These are phyloP conservation scores for Suillia variegata DNA, from an alignment of 2,888 invertebrate species.

Conservation along the genomic window DNA sequence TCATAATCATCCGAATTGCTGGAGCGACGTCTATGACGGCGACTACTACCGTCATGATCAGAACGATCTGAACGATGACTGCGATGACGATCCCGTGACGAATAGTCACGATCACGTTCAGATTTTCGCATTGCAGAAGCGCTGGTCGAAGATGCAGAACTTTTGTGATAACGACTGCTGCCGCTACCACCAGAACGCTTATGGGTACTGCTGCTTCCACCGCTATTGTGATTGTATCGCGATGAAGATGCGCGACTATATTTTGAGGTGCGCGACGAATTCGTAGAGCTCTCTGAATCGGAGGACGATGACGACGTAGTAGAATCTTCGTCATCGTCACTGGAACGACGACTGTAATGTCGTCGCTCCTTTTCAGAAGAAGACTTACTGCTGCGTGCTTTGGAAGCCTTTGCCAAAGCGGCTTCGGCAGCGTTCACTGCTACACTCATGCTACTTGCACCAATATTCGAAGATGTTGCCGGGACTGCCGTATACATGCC, in stretches of 20 bases:
- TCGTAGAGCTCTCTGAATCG: conserved; percentile 8
- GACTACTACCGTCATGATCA: conserved; percentile 25
- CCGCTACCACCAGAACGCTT: conserved; percentile 20
- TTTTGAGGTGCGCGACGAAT: conserved; percentile 31
- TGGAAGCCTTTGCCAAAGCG: conserved; percentile 42
- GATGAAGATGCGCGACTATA: conserved; percentile 30
- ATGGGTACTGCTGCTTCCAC: conserved; percentile 27
- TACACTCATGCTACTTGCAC: conserved; percentile 28
- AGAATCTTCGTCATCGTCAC: not conserved
- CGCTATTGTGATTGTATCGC: not conserved
- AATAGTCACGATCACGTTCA: conserved; percentile 21
- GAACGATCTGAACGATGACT: conserved; percentile 17
- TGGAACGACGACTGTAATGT: not conserved
- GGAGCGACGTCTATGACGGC: conserved; percentile 37
- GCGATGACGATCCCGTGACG: conserved; percentile 13
- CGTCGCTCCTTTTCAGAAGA: not conserved
- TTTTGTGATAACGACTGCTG: conserved; percentile 25
- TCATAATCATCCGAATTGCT: conserved; percentile 43
- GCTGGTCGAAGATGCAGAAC: conserved; percentile 13
- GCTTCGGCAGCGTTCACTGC: conserved; percentile 46
- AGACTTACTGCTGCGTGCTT: conserved; percentile 28
- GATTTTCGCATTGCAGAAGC: conserved; percentile 15
- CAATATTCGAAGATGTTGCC: not conserved
- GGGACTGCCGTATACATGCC: not conserved
- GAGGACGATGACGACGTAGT: too few relatives aligned